Evolutionary conservation across 2,113 vertebrate genomes (phyloP), one percentile per base, ranked within the genome.

Genomic region (Syngnathus scovelli): DNA sequence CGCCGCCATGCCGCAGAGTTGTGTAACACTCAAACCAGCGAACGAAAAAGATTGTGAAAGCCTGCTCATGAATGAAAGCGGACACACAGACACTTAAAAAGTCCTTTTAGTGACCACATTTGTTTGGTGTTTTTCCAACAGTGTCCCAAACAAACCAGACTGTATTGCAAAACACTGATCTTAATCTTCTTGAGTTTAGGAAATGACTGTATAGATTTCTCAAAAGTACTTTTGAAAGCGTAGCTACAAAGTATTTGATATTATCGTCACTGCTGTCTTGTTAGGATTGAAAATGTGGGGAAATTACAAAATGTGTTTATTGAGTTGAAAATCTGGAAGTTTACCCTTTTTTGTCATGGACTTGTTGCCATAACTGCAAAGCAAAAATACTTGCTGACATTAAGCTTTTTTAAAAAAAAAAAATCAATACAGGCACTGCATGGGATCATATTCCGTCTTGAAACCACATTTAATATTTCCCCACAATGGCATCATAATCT

Each of bases 1-100:
- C 51, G 36, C 33, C 61, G 81, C 86, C 86, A 88, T 75, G 69
- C 83, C 86, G 1, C 85, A 85, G 18, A 74, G 81, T 85, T 87
- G 82, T 79, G 82, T 74, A 87, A 89, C 75, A 66, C 62, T 76
- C 82, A 76, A 70, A 71, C 64, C 58, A 71, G 70, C 67, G 71
- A 73, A 67, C 63, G 27, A 70, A 27, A 64, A 62, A 84, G 72
- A 66, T 76, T 73, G 83, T 67, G 68, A 69, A 77, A 70, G 66
- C 15, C 23, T 64, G 52, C 69, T 85, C 73, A 74, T 75, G 77
- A 85, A 82, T 83, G 72, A 76, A 68, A 70, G 36, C 71, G 36
- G 1, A 64, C 74, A 60, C 66, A 71, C 63, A 70, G 72, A 72
- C 71, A 64, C 73, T 58, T 74, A 44, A 52, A 52, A 62, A 61